Evolutionary conservation across 2,113 vertebrate species (phyloP).

Genomic region (Lycaon pictus): DNA sequence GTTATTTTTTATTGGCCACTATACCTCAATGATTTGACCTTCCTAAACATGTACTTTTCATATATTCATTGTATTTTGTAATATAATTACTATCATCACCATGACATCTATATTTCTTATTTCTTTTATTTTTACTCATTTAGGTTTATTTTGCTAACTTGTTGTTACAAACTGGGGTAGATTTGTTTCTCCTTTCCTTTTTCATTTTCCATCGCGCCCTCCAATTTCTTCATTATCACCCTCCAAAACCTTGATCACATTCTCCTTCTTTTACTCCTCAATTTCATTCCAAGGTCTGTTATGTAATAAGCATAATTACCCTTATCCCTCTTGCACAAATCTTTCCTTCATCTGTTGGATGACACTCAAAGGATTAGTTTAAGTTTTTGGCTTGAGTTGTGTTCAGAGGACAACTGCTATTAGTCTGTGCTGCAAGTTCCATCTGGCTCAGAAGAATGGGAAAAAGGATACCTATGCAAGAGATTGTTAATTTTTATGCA

Average conservation of each 20-base stretch:
- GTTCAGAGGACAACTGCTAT: not conserved
- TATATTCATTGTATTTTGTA: not conserved
- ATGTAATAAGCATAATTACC: not conserved
- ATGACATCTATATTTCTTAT: not conserved
- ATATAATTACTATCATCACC: not conserved
- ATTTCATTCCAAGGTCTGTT: not conserved
- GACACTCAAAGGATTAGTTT: slow-evolving; percentile 12
- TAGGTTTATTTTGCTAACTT: slow-evolving; percentile 38
- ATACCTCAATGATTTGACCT: slow-evolving; percentile 1
- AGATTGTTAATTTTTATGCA: not conserved
- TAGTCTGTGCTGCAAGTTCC: not conserved
- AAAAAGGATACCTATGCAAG: not conserved
- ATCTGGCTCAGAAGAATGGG: not conserved
- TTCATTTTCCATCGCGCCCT: not conserved
- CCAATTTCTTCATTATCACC: not conserved
- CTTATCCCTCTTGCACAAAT: not conserved
- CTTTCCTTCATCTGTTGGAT: not conserved
- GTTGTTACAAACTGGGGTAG: not conserved
- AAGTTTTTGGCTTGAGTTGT: not conserved
- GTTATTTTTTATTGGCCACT: not conserved
- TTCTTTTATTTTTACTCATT: not conserved
- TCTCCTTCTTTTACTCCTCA: not conserved
- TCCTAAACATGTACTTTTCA: slow-evolving; percentile 66
- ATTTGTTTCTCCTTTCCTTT: slow-evolving; percentile 29
- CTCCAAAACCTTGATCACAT: not conserved